A percentile compares a stretch with the other conserved stretches of the same genome.
phyloP scores from a whole-genome alignment of 2,888 invertebrate species.

The Dermolepida albohirtum region DNA sequence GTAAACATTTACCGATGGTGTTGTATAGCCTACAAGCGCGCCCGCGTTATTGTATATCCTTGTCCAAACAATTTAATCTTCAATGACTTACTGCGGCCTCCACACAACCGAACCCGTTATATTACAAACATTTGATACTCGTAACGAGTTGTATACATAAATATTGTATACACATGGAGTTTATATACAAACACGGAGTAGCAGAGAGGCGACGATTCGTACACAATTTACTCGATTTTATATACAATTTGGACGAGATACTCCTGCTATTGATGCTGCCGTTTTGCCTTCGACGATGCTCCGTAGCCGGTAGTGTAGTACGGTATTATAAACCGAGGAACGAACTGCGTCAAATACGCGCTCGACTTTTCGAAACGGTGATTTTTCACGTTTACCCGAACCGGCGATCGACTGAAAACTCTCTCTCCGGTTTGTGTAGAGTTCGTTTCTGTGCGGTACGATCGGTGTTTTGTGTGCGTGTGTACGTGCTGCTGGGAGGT shows the following conservation, averaged over 20 bases:
- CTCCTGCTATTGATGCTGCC: neutral
- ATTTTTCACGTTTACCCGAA: constrained; percentile 13
- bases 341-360: neutral
- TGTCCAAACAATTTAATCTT: constrained; percentile 63
- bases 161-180: constrained; percentile 61
- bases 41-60: constrained; percentile 52
- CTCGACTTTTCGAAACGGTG: constrained; percentile 9
- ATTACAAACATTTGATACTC: constrained; percentile 65
- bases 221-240: constrained; percentile 63
- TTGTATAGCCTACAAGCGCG: constrained; percentile 46
- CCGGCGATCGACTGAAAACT: constrained; percentile 6
- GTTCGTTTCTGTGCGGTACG: constrained; percentile 43
- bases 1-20: constrained; percentile 62
- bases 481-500: constrained; percentile 33
- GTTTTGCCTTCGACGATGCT: too few relatives aligned
- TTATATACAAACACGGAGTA: constrained; percentile 60
- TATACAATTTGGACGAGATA: constrained; percentile 57
- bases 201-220: constrained; percentile 56
- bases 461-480: constrained; percentile 41
- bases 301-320: too few relatives aligned
- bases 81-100: constrained; percentile 54
- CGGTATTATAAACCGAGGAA: constrained; percentile 7
- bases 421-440: constrained; percentile 16
- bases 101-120: constrained; percentile 51
- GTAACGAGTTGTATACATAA: constrained; percentile 63